A percentile compares a stretch with the other conserved stretches of the same genome.
Evolutionary conservation across 2,113 vertebrate species (phyloP).

Genomic region (Abramis brama): DNA sequence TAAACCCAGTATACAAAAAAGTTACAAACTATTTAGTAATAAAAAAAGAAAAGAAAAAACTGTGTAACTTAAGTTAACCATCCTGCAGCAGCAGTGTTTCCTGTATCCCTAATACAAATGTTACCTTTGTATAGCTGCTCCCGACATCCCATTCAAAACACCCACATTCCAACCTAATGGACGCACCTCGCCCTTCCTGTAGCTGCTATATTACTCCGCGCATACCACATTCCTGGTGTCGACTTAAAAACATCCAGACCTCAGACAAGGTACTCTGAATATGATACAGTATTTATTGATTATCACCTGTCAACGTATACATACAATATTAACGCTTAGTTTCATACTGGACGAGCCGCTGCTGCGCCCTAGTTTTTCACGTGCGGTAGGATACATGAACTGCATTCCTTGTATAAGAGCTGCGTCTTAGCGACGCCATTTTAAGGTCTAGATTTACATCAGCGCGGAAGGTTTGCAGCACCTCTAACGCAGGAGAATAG

Average conservation of each 20-base stretch:
- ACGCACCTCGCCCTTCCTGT: slow-evolving; percentile 62
- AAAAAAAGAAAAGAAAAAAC: not conserved
- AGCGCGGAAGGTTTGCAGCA: slow-evolving; percentile 63
- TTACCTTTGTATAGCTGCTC: slow-evolving; percentile 42
- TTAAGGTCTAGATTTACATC: slow-evolving; percentile 74
- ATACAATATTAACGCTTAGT: not conserved
- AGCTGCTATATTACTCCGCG: slow-evolving; percentile 59
- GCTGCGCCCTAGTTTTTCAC: slow-evolving; percentile 69
- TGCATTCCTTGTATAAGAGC: slow-evolving; percentile 70
- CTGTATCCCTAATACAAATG: not conserved
- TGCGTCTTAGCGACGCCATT: slow-evolving; percentile 80
- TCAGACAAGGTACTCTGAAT: not conserved
- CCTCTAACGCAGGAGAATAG: slow-evolving; percentile 66
- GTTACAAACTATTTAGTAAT: not conserved
- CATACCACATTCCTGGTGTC: slow-evolving; percentile 31
- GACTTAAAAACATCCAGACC: not conserved
- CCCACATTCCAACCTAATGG: slow-evolving; percentile 72
- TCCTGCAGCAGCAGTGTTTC: not conserved
- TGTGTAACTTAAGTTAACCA: no score
- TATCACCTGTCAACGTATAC: not conserved
- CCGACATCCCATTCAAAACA: slow-evolving; percentile 54
- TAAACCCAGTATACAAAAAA: not conserved
- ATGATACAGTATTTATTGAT: not conserved
- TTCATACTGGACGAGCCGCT: not conserved
- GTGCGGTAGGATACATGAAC: slow-evolving; percentile 81